These are phyloP conservation scores for Chrysolina oricalcia DNA, from an alignment of 2,888 invertebrate genomes.

Conservation along the genomic window DNA sequence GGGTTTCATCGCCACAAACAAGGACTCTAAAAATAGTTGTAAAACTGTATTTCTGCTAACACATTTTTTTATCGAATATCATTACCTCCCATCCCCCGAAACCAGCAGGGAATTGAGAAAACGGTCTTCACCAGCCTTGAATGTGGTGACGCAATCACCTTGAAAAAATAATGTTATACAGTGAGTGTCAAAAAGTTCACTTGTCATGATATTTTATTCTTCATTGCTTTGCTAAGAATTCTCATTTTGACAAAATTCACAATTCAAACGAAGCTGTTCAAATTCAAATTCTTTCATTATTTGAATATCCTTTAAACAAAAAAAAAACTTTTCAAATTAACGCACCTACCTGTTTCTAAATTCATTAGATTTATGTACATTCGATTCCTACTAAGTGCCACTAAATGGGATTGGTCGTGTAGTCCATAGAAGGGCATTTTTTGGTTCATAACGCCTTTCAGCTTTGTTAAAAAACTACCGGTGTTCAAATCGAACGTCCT, in stretches of 20 bases:
- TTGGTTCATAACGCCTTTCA: conserved; percentile 93
- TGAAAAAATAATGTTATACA: conserved; percentile 53
- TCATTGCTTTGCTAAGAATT: too few relatives aligned
- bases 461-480: conserved; percentile 81
- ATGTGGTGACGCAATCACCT: conserved; percentile 88
- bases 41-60: conserved; percentile 10
- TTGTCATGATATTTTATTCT: background rate
- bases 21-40: conserved; percentile 76
- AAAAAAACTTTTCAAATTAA: background rate
- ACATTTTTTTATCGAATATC: background rate
- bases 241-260: too few relatives aligned
- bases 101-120: conserved; percentile 91
- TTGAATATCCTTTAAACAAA: background rate
- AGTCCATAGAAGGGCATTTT: conserved; percentile 93
- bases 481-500: conserved; percentile 86
- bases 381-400: conserved; percentile 87
- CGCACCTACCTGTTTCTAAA: conserved; percentile 79
- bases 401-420: conserved; percentile 85
- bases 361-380: conserved; percentile 94
- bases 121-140: conserved; percentile 92
- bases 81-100: conserved; percentile 88
- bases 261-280: too few relatives aligned
- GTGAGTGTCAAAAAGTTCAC: too few relatives aligned
- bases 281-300: too few relatives aligned
- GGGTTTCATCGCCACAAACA: conserved; percentile 93